Conservation (phyloP, 2,113 vertebrate genomes). For the Centrocercus urophasianus region DNA sequence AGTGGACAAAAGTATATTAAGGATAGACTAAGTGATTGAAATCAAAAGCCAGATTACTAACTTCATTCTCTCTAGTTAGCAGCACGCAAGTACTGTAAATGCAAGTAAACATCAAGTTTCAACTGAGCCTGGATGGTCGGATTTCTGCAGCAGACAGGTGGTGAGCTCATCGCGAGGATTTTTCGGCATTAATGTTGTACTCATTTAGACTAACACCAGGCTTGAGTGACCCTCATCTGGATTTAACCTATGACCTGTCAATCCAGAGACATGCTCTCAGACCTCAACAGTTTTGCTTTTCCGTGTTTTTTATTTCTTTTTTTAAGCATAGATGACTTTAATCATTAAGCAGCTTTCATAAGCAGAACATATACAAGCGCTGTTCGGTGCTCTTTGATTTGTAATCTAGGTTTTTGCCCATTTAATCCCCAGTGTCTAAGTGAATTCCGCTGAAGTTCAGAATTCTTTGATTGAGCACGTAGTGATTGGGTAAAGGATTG, state of each 20-base stretch:
- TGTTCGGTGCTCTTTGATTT: conserved; percentile 9
- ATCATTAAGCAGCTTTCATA: conserved; percentile 63
- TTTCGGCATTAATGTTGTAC: conserved; percentile 54
- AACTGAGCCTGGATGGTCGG: background rate
- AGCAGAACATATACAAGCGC: conserved; percentile 15
- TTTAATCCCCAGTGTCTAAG: background rate
- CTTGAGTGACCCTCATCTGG: conserved; percentile 68
- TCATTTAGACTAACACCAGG: conserved; percentile 63
- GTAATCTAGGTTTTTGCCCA: conserved; percentile 40
- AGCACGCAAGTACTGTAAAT: background rate
- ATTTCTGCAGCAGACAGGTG: conserved; percentile 65
- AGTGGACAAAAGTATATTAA: conserved; percentile 21
- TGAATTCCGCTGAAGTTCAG: conserved; percentile 30
- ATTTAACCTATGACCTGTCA: conserved; percentile 65
- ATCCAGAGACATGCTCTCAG: conserved; percentile 49
- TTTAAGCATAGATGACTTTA: conserved; percentile 29
- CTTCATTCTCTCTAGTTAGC: background rate
- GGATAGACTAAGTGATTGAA: background rate
- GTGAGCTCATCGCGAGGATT: conserved; percentile 54
- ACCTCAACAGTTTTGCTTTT: background rate
- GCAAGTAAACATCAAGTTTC: conserved; percentile 41
- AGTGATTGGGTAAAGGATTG: background rate
- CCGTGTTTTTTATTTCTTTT: background rate
- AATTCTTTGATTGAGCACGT: conserved; percentile 13
- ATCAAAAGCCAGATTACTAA: conserved; percentile 36